Percentiles rank a stretch among this genome's conserved stretches.
Evolutionary conservation across 2,113 vertebrate genomes (phyloP).

Genomic region (Peromyscus californicus): DNA sequence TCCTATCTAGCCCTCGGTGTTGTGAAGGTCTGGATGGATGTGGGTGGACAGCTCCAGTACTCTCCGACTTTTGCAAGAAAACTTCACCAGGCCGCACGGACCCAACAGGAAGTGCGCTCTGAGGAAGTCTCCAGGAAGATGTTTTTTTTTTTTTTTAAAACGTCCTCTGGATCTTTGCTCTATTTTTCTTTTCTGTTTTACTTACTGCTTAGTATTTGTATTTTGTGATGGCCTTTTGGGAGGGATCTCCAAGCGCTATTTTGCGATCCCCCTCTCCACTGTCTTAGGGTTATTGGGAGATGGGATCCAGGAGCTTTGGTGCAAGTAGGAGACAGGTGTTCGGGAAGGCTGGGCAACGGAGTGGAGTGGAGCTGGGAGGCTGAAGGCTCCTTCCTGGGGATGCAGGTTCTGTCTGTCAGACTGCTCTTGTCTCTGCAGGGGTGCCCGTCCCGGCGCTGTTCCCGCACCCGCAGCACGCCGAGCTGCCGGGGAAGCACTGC

Average conservation of each 20-base stretch:
- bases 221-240: constrained; percentile 35
- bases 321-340: neutral
- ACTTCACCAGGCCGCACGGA: neutral
- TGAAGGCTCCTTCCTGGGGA: neutral
- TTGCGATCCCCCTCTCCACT: neutral
- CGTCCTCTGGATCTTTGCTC: neutral
- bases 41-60: neutral
- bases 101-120: fast-evolving
- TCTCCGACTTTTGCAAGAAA: neutral
- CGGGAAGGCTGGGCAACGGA: neutral
- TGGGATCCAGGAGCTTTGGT: neutral
- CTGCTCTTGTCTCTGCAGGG: constrained; percentile 85
- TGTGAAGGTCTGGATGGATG: neutral
- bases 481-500: constrained; percentile 97
- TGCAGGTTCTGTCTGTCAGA: fast-evolving
- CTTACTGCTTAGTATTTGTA: neutral
- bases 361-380: neutral
- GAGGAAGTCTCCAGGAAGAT: neutral
- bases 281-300: neutral
- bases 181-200: neutral
- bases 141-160: neutral
- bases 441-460: constrained; percentile 97
- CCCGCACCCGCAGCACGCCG: constrained; percentile 92
- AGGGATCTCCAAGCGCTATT: constrained; percentile 35
- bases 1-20: fast-evolving